These are phyloP conservation scores for Aphelenchoides bicaudatus DNA, from an alignment of 2,888 invertebrate genomes.

Conservation along the genomic window DNA sequence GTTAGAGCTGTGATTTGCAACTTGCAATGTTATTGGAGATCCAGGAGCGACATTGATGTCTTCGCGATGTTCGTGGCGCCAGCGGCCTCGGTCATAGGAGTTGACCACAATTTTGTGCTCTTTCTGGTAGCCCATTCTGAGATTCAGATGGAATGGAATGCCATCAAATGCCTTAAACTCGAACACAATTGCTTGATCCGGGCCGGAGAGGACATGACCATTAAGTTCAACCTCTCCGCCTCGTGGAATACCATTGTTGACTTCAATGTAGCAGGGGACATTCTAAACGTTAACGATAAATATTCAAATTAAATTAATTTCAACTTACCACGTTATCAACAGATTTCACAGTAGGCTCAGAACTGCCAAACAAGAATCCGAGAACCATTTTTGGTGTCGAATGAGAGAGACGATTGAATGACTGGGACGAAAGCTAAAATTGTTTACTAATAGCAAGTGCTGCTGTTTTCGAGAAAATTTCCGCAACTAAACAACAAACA, in stretches of 20 bases:
- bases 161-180: conserved; percentile 2
- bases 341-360: not conserved
- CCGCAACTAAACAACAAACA: too few species aligned
- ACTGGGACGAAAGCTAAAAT: too few species aligned
- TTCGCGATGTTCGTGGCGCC: not conserved
- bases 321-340: not conserved
- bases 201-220: not conserved
- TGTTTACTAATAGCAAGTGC: too few species aligned
- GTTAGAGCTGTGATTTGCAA: not conserved
- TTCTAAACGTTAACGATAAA: not conserved
- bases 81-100: not conserved
- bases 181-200: not conserved
- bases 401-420: too few species aligned
- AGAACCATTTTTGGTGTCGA: too few species aligned
- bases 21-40: not conserved
- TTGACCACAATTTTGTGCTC: not conserved
- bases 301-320: not conserved
- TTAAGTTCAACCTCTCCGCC: not conserved
- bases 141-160: not conserved
- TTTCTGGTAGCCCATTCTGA: conserved; percentile 1
- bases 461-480: too few species aligned
- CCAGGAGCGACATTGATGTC: not conserved
- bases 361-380: too few species aligned
- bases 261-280: not conserved
- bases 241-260: not conserved